phyloP scores from a whole-genome alignment of 2,888 invertebrate genomes.

The Celastrina argiolus region DNA sequence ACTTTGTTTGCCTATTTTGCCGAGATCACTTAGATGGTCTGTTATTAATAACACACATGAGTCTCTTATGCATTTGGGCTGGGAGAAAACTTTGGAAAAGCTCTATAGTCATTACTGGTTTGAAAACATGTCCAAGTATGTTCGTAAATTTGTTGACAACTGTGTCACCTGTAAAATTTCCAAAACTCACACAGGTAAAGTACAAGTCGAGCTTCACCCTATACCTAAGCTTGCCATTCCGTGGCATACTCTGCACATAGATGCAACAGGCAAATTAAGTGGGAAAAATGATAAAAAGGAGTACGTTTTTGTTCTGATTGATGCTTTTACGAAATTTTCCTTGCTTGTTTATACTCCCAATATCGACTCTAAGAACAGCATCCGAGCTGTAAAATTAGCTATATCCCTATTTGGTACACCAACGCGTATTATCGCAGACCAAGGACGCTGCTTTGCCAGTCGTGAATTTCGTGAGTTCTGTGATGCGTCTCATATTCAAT shows the following conservation, averaged over 20 bases:
- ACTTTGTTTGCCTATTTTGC: not conserved
- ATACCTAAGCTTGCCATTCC: constrained; percentile 32
- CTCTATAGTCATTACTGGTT: constrained; percentile 33
- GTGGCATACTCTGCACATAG: constrained; percentile 39
- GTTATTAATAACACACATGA: constrained; percentile 32
- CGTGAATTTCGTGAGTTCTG: not conserved
- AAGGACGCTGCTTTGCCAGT: constrained; percentile 15
- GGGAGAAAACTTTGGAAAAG: constrained; percentile 26
- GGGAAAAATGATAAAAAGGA: not conserved
- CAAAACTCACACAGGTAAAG: constrained; percentile 33
- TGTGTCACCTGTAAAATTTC: constrained; percentile 34
- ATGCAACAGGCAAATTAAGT: constrained; percentile 28
- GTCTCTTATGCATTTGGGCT: constrained; percentile 24
- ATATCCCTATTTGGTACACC: constrained; percentile 1
- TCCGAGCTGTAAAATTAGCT: not conserved
- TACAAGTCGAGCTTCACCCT: constrained; percentile 30
- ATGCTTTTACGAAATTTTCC: not conserved
- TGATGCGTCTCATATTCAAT: not conserved
- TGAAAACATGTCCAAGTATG: constrained; percentile 34
- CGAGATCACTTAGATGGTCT: not conserved
- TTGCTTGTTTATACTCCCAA: too few relatives aligned
- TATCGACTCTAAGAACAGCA: not conserved
- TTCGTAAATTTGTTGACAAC: constrained; percentile 34
- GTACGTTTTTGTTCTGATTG: constrained; percentile 14
- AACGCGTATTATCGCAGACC: not conserved